A percentile compares a stretch with the other conserved stretches of the same genome.
Conservation (phyloP, 1,140 invertebrate species). For the Propsilocerus akamusi region DNA sequence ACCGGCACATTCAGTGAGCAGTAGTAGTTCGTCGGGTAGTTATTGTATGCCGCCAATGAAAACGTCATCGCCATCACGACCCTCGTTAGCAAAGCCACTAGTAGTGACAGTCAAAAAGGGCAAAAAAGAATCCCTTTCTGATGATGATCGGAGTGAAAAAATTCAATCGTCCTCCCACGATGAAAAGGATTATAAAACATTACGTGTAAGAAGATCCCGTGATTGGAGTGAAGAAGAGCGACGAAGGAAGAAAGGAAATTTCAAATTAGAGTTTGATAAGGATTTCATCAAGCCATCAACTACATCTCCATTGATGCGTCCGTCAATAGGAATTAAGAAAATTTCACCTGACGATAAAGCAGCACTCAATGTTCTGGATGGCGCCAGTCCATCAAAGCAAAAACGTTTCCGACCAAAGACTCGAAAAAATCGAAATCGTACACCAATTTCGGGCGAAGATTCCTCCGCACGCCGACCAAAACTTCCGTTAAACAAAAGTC, state of each 20-base stretch:
- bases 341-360: slow-evolving; percentile 16
- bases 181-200: slow-evolving; percentile 23
- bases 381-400: slow-evolving; percentile 19
- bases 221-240: slow-evolving; percentile 20
- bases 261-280: slow-evolving; percentile 23
- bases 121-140: slow-evolving; percentile 32
- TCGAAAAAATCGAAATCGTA: slow-evolving; percentile 18
- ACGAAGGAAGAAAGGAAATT: slow-evolving; percentile 20
- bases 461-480: neutral
- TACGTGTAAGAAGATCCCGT: slow-evolving; percentile 10
- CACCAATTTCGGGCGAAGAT: slow-evolving; percentile 7
- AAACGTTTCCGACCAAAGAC: slow-evolving; percentile 24
- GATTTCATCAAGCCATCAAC: slow-evolving; percentile 22
- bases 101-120: slow-evolving; percentile 11
- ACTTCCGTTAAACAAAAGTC: slow-evolving; percentile 4
- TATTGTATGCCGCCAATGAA: slow-evolving; percentile 29
- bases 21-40: slow-evolving; percentile 44
- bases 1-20: slow-evolving; percentile 31
- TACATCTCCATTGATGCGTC: slow-evolving; percentile 12
- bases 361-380: slow-evolving; percentile 9
- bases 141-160: slow-evolving; percentile 41
- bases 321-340: slow-evolving; percentile 6
- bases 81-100: slow-evolving; percentile 14
- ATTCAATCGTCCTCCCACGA: slow-evolving; percentile 56
- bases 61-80: slow-evolving; percentile 16